A percentile compares a stretch with the other conserved stretches of the same genome.
These are phyloP conservation scores for Siniperca chuatsi DNA, from an alignment of 2,113 vertebrate genomes.

Conservation along the genomic window DNA sequence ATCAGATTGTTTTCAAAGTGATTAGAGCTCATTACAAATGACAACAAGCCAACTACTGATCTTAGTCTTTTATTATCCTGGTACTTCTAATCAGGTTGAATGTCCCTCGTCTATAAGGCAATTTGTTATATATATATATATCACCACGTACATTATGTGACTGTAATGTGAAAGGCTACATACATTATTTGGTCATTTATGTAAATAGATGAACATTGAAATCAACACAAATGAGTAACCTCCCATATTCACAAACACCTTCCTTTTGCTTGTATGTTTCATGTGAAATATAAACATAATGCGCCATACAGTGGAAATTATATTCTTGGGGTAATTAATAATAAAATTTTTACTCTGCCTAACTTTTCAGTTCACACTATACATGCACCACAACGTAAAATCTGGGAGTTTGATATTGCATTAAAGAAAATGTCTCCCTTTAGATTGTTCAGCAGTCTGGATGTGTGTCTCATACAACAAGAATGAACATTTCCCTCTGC, in stretches of 20 bases:
- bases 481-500: constrained; percentile 44
- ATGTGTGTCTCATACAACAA: constrained; percentile 41
- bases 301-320: constrained; percentile 58
- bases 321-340: constrained; percentile 34
- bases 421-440: constrained; percentile 51
- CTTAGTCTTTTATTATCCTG: constrained; percentile 75
- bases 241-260: constrained; percentile 65
- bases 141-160: constrained; percentile 81
- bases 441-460: constrained; percentile 59
- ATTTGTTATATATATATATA: constrained; percentile 72
- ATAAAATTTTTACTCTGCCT: constrained; percentile 36
- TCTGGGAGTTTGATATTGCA: constrained; percentile 63
- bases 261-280: constrained; percentile 56
- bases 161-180: constrained; percentile 83
- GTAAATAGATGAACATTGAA: constrained; percentile 79
- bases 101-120: constrained; percentile 86
- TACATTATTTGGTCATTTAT: constrained; percentile 87
- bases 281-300: constrained; percentile 70
- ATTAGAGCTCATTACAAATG: constrained; percentile 7
- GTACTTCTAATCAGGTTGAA: constrained; percentile 83
- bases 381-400: constrained; percentile 70
- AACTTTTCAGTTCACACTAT: constrained; percentile 57
- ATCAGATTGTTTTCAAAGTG: neutral
- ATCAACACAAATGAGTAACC: constrained; percentile 74
- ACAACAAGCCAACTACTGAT: constrained; percentile 55